Evolutionary conservation across 2,888 invertebrate genomes (phyloP).

Genomic region (Aleiodes leptofemur): DNA sequence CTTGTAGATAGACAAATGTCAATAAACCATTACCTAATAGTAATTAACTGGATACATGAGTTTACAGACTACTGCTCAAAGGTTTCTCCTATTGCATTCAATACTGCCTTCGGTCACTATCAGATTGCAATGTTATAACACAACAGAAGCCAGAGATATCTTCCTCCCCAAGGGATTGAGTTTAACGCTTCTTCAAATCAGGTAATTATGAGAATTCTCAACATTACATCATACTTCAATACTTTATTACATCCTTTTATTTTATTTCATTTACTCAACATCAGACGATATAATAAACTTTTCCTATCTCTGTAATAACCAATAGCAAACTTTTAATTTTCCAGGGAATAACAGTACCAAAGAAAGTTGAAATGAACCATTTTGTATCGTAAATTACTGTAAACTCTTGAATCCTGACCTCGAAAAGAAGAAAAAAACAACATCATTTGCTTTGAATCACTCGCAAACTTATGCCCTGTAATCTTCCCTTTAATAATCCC

Average conservation of each 20-base stretch:
- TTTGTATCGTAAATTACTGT: not conserved
- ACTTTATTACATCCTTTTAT: too few species aligned
- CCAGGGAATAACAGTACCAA: not conserved
- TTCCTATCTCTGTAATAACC: too few species aligned
- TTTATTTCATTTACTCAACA: too few species aligned
- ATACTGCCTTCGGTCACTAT: conserved; percentile 6
- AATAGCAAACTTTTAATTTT: not conserved
- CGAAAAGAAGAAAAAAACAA: too few species aligned
- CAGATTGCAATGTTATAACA: conserved; percentile 4
- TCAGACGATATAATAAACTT: too few species aligned
- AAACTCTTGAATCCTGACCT: not conserved
- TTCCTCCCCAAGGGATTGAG: too few species aligned
- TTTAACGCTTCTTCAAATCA: too few species aligned
- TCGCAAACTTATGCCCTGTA: not conserved
- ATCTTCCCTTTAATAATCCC: conserved; percentile 11
- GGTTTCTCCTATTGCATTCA: not conserved
- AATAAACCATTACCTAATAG: conserved; percentile 28
- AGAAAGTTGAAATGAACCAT: not conserved
- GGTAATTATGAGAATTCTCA: too few species aligned
- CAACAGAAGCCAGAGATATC: too few species aligned
- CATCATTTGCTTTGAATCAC: not conserved
- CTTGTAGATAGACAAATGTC: conserved; percentile 1
- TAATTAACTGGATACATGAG: conserved; percentile 21
- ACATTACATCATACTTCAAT: too few species aligned
- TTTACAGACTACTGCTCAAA: conserved; percentile 1